Base-by-base conservation (phyloP, 1,140 invertebrate genomes). In the Cephus cinctus region DNA sequence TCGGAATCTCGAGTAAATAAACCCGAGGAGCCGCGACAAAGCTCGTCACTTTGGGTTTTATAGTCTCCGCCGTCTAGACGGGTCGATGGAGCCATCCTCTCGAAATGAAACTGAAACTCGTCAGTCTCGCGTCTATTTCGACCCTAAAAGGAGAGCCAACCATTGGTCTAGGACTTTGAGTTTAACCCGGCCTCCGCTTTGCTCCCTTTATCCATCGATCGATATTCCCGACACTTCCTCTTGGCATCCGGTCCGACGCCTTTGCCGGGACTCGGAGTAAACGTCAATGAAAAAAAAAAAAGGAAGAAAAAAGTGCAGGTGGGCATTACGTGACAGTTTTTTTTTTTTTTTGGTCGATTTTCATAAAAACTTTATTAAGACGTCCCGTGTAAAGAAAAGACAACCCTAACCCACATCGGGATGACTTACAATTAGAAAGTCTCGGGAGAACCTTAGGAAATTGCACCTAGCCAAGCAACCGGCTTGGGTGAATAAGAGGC, bases 301-400 rank as follows among this genome's bases (percentile, higher is more conserved):
- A n/a, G 5, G 35, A 2, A 14, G 5, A 3, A 4, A 2, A 15
- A 2, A 4, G n/a, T 12, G 16, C 11, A 38, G 16, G 11, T 38
- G 11, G 11, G 11, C 0, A 15, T 38, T 38, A 1, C 16, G n/a
- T 12, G n/a, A 14, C 11, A 12, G 6, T 1, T 36, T 36, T 36
- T 36, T 36, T 36, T 36, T 36, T 36, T 36, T 36, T 38, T 38
- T 12, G 11, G 9, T 38, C 1, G 16, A 9, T 38, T 36, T 15
- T 14, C 34, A 16, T 15, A 38, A 38, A 30, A 30, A 2, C 2
- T 4, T 12, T n/a, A n/a, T n/a, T n/a, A n/a, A n/a, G n/a, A n/a
- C n/a, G n/a, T n/a, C n/a, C n/a, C n/a, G n/a, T n/a, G n/a, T n/a
- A n/a, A n/a, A n/a, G n/a, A n/a, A n/a, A n/a, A n/a, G n/a, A n/a